phyloP scores from a whole-genome alignment of 2,797 vertebrate species.

The Paguma larvata region DNA sequence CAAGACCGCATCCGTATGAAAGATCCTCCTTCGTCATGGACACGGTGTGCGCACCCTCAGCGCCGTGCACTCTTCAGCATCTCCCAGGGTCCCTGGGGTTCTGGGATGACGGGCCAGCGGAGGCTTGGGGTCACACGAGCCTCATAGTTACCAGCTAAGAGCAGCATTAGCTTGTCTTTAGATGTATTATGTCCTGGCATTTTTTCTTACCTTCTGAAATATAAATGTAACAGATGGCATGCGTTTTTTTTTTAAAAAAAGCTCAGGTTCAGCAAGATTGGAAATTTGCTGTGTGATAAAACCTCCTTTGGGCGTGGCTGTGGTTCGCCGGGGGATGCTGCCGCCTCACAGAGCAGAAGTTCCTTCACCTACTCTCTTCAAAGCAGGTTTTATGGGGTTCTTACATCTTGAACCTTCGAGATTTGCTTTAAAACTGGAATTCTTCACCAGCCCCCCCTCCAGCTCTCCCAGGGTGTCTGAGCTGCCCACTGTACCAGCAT shows the following conservation, averaged over 20 bases:
- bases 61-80: neutral
- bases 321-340: neutral
- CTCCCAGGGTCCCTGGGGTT: neutral
- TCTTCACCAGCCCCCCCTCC: neutral
- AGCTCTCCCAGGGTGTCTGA: neutral
- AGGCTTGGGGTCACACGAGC: neutral
- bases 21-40: neutral
- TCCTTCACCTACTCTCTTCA: neutral
- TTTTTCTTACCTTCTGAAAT: conserved; percentile 13
- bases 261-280: neutral
- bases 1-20: neutral
- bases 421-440: neutral
- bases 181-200: neutral
- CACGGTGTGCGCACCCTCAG: neutral
- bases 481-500: neutral
- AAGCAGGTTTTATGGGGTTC: neutral
- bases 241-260: conserved; percentile 1
- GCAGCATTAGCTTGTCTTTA: neutral
- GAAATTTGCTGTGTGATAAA: neutral
- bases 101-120: neutral
- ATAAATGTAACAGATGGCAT: neutral
- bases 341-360: neutral
- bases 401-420: neutral
- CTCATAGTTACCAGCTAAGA: neutral
- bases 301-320: neutral